Evolutionary conservation across 2,888 invertebrate genomes (phyloP), one percentile per base, ranked within the genome.

Genomic region (Lathronympha strigana): DNA sequence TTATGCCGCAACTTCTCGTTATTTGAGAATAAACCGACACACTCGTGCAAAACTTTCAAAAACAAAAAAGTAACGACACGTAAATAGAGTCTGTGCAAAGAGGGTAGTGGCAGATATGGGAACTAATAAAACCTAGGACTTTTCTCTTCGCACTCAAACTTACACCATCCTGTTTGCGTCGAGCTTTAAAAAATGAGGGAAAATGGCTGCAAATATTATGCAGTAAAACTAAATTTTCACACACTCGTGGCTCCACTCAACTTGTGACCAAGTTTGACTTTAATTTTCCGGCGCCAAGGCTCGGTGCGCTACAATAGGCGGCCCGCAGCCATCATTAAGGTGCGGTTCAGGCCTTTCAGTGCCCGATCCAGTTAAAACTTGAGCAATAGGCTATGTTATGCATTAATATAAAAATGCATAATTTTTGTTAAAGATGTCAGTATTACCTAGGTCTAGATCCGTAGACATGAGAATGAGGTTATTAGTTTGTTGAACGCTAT

Each of bases 311-410:
- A 87, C 84, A 87, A 89, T 88, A 81, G 78, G 73, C 69, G 73
- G 83, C 87, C 86, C 70, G 78, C 75, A 80, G 87, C 81, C 80
- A 86, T 87, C 81, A 85, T 87, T 87, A 87, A 81, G 81, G 78
- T 79, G 78, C 31, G 79, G 76, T 78, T 76, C 73, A 69, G 69
- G 71, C 69, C 78, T 80, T 82, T 83, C 78, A 78, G 77, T 68
- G 71, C 70, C 69, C 73, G 73, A 67, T 70, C 68, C 66, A 60
- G 49, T 63, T 60, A 54, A 66, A 54, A 60, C 61, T 40, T 31
- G 45, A 64, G 45, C 60, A 66, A 66, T 54, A 66, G 54, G 60
- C 66, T 54, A 36, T 47, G 47, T 54, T 54, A 54, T 66, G 47
- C 45, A n/a, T 47, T 53, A 4, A 38, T 28, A 28, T 43, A 33